phyloP scores from a whole-genome alignment of 2,113 vertebrate species.

The Fukomys damarensis region DNA sequence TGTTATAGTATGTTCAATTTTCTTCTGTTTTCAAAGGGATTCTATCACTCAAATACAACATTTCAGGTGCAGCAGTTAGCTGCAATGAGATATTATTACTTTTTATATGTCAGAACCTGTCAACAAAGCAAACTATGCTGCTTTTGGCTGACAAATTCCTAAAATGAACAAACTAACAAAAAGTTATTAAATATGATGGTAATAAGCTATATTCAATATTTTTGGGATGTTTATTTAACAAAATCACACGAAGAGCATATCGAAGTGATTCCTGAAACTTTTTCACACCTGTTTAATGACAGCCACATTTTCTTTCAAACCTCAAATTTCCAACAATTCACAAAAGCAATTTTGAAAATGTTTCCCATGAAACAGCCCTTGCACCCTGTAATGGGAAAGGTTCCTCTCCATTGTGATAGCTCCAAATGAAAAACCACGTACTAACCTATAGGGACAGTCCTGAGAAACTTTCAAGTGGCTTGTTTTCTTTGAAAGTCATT shows the following conservation, averaged over 20 bases:
- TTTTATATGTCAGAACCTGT: neutral
- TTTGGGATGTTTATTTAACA: neutral
- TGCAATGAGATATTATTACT: neutral
- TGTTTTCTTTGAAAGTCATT: neutral
- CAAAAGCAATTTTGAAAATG: constrained; percentile 49
- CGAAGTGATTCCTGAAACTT: neutral
- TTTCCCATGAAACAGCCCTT: constrained; percentile 23
- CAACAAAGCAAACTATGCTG: neutral
- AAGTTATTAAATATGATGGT: neutral
- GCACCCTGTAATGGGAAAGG: constrained; percentile 27
- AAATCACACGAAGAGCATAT: neutral
- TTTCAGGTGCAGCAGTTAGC: neutral
- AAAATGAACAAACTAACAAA: neutral
- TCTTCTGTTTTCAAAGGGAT: neutral
- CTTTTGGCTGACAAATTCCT: neutral
- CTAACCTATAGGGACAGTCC: constrained; percentile 2
- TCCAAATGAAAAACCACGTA: constrained; percentile 1
- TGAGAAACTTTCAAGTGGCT: constrained; percentile 51
- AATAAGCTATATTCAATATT: neutral
- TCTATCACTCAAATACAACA: neutral
- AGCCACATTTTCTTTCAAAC: neutral
- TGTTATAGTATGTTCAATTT: neutral
- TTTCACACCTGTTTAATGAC: neutral
- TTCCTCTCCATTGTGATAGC: neutral
- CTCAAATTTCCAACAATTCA: neutral